Percentiles rank a stretch among this genome's conserved stretches.
Evolutionary conservation across 2,113 vertebrate genomes (phyloP).

Genomic region (Gobius niger): DNA sequence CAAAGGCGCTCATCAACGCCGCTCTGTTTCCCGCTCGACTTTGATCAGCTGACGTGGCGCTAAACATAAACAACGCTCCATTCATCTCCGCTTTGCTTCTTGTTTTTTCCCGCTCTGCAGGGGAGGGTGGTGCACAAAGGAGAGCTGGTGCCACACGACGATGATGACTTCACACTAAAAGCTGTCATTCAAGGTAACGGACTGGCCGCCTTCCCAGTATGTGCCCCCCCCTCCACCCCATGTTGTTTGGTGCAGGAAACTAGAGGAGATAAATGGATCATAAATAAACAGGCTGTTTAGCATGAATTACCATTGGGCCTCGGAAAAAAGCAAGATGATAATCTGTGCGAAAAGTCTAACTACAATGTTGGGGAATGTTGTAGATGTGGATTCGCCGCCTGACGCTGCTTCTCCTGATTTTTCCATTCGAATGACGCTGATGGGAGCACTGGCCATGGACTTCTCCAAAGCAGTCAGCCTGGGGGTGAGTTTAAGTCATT

Average conservation of each 20-base stretch:
- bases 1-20: conserved; percentile 27
- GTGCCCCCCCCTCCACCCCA: not conserved
- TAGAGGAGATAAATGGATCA: not conserved
- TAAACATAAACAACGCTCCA: not conserved
- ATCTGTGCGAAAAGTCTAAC: not conserved
- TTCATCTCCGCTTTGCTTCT: not conserved
- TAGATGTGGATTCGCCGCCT: conserved; percentile 33
- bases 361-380: not conserved
- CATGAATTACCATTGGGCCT: not conserved
- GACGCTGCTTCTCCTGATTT: not conserved
- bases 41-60: conserved; percentile 32
- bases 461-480: conserved; percentile 41
- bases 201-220: not conserved
- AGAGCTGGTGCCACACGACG: conserved; percentile 51
- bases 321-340: not conserved
- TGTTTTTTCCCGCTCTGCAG: conserved; percentile 35
- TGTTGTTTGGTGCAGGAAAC: not conserved
- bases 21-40: conserved; percentile 22
- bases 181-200: conserved; percentile 69
- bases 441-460: conserved; percentile 50
- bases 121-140: conserved; percentile 71
- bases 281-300: conserved; percentile 1
- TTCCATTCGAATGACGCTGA: conserved; percentile 43
- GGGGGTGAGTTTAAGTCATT: conserved; percentile 33
- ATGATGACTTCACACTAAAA: conserved; percentile 61